Evolutionary conservation across 2,797 vertebrate genomes (phyloP).

Genomic region (Calcarius lapponicus): DNA sequence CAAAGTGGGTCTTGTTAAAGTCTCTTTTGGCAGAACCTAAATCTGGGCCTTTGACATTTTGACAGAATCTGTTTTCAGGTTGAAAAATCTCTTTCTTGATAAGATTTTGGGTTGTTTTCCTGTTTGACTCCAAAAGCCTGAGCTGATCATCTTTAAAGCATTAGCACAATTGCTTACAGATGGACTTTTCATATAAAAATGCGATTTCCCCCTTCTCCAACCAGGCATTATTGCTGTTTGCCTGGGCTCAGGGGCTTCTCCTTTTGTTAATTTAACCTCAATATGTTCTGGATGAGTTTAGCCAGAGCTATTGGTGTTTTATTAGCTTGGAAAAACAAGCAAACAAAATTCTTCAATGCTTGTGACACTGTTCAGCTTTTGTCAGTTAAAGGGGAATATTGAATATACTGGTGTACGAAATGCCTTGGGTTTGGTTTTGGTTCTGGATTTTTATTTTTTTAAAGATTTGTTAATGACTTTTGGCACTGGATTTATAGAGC

Average conservation of each 20-base stretch:
- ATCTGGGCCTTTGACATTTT: not conserved
- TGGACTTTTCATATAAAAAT: not conserved
- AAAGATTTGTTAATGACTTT: not conserved
- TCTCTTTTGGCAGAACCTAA: not conserved
- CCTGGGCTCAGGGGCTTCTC: not conserved
- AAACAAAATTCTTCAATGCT: not conserved
- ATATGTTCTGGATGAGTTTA: not conserved
- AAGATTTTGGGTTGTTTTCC: slow-evolving; percentile 25
- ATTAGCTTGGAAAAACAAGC: not conserved
- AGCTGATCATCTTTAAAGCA: slow-evolving; percentile 31
- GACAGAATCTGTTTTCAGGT: not conserved
- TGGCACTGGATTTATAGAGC: not conserved
- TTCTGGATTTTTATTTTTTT: not conserved
- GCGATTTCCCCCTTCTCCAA: not conserved
- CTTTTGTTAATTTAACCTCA: not conserved
- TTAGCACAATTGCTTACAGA: slow-evolving; percentile 45
- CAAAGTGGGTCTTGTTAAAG: not conserved
- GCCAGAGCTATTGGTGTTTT: not conserved
- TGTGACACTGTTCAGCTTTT: not conserved
- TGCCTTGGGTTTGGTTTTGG: not conserved
- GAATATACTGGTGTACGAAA: not conserved
- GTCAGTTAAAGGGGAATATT: not conserved
- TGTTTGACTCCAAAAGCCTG: not conserved
- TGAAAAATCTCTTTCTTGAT: slow-evolving; percentile 14
- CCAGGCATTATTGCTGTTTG: not conserved